Base-by-base conservation (phyloP, 35 echinoderm and acorn worm species). In the Eucidaris tribuloides region DNA sequence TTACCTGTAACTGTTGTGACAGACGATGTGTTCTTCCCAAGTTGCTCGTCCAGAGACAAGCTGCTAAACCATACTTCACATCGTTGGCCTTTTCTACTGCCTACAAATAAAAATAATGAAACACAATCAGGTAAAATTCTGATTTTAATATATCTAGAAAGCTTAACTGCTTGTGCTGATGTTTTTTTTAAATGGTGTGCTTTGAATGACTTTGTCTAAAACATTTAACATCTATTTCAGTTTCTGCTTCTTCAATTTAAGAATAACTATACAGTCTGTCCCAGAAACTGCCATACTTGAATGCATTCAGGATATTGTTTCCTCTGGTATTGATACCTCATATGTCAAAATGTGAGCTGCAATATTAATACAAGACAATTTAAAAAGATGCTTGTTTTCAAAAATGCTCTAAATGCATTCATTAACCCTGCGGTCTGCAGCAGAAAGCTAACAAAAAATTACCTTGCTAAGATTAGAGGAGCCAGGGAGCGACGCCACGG, bases 1-100 rank as follows among this genome's bases (percentile, higher is more conserved):
- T 2, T 88, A 96, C 93, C 65, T 96, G 82, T n/a, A 96, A 43
- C 86, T 87, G 90, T 0, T 96, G 93, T 9, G 87, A 77, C 3
- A 96, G 87, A 41, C 93, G 45, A 42, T 96, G 93, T 65, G 78
- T 68, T 55, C 36, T 83, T 1, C 93, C 88, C 25, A 96, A 55
- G 42, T 90, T 80, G 19, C 55, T 83, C 5, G 87, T 96, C 93
- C 93, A 96, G 0, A 96, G 82, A 77, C 87, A 87, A 42, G 93
- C 93, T 54, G 65, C 65, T 11, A 96, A 60, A 14, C 93, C 93
- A 90, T 77, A 96, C 84, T 87, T 84, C 4, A 96, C 93, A 44
- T 65, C 88, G 84, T 96, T 96, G 24, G 93, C 87, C 76, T 88
- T 86, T 30, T 90, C 46, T 48, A 96, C 87, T 17, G 78, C 87